phyloP scores from a whole-genome alignment of 1,140 invertebrate species.

The Sminthurides bifidus region DNA sequence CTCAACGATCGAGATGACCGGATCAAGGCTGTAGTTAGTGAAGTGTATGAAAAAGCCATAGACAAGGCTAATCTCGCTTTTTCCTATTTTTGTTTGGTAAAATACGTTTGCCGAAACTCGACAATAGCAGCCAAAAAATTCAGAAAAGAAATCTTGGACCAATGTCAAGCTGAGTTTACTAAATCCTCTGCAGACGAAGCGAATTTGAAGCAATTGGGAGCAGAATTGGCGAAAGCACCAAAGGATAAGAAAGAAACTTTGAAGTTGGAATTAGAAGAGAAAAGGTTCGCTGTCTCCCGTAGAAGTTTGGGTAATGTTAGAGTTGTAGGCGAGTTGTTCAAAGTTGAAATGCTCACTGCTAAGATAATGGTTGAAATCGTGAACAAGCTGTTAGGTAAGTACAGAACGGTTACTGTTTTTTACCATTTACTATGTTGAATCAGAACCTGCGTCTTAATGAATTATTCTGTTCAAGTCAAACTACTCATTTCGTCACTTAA shows the following conservation, averaged over 20 bases:
- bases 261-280: constrained; percentile 30
- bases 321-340: constrained; percentile 84
- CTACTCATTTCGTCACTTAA: background rate
- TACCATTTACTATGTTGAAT: background rate
- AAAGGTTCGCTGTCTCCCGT: constrained; percentile 13
- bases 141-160: constrained; percentile 63
- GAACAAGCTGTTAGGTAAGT: constrained; percentile 56
- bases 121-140: constrained; percentile 46
- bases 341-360: constrained; percentile 74
- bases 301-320: constrained; percentile 34
- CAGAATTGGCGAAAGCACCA: constrained; percentile 51
- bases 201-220: constrained; percentile 37
- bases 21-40: constrained; percentile 69
- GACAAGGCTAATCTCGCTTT: constrained; percentile 85
- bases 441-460: background rate
- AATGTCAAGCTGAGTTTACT: constrained; percentile 80
- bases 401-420: constrained; percentile 12
- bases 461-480: background rate
- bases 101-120: background rate
- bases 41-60: constrained; percentile 77
- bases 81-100: constrained; percentile 69
- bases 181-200: constrained; percentile 54
- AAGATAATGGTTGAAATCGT: constrained; percentile 85
- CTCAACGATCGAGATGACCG: constrained; percentile 64
- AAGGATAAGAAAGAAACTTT: constrained; percentile 34